A percentile compares a stretch with the other conserved stretches of the same genome.
phyloP scores from a whole-genome alignment of 2,113 vertebrate species.

The Thunnus maccoyii region DNA sequence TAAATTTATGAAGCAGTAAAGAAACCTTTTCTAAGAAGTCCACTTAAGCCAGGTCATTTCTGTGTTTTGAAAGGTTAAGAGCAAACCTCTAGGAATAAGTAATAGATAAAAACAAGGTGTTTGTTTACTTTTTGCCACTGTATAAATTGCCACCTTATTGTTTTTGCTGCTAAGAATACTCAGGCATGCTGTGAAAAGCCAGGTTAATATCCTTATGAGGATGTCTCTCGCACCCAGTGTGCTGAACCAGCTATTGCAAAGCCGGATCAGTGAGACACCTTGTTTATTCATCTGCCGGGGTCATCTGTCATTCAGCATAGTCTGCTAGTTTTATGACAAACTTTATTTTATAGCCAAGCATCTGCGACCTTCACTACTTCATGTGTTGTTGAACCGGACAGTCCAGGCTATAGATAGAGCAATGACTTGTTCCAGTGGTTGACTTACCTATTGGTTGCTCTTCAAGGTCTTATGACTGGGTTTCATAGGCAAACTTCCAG shows the following conservation, averaged over 20 bases:
- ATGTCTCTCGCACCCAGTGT: slow-evolving; percentile 29
- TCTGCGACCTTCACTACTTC: slow-evolving; percentile 23
- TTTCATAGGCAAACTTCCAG: slow-evolving; percentile 37
- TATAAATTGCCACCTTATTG: background rate
- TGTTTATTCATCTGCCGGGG: slow-evolving; percentile 54
- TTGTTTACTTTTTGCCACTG: background rate
- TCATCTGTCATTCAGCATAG: slow-evolving; percentile 51
- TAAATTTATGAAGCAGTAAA: slow-evolving; percentile 11
- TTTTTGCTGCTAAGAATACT: slow-evolving; percentile 49
- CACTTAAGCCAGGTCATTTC: background rate
- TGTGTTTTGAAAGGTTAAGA: background rate
- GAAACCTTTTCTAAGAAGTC: slow-evolving; percentile 4
- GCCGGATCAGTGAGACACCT: slow-evolving; percentile 52
- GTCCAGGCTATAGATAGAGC: slow-evolving; percentile 66
- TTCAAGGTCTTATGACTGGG: slow-evolving; percentile 49
- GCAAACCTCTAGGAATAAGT: background rate
- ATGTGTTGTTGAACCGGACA: background rate
- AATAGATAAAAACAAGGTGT: slow-evolving; percentile 15
- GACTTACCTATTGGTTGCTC: slow-evolving; percentile 30
- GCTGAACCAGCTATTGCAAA: slow-evolving; percentile 37
- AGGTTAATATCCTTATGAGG: slow-evolving; percentile 45
- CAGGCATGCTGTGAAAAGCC: slow-evolving; percentile 51
- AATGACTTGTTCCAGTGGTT: slow-evolving; percentile 22
- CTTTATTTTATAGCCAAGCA: slow-evolving; percentile 35
- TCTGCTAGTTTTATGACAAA: slow-evolving; percentile 24